A percentile compares a stretch with the other conserved stretches of the same genome.
phyloP scores from a whole-genome alignment of 2,797 vertebrate genomes.

The Sus cebifrons region DNA sequence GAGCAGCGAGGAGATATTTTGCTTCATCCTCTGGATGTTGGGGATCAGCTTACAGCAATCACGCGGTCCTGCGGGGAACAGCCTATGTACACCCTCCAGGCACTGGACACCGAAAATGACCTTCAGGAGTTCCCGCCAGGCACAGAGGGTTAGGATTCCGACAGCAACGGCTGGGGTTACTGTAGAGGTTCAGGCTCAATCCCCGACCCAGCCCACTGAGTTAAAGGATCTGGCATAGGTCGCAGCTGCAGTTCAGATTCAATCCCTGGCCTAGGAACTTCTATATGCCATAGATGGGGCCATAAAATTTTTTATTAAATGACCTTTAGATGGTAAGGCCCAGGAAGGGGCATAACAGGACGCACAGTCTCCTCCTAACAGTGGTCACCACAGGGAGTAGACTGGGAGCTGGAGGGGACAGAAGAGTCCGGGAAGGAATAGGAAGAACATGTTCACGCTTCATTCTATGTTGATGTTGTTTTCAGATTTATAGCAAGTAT shows the following conservation, averaged over 20 bases:
- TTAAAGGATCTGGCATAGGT: too few relatives aligned
- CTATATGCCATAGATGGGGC: too few relatives aligned
- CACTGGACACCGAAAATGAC: not conserved
- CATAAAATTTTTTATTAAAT: not conserved
- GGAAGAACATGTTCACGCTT: not conserved
- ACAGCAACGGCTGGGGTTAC: too few relatives aligned
- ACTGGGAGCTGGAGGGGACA: fast-evolving
- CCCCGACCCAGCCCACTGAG: too few relatives aligned
- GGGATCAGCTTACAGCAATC: not conserved
- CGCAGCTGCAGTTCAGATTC: too few relatives aligned
- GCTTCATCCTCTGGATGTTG: not conserved
- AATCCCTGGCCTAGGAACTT: too few relatives aligned
- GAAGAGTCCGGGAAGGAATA: not conserved
- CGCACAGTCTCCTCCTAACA: not conserved
- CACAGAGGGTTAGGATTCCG: too few relatives aligned
- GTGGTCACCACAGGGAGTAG: not conserved
- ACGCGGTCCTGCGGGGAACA: not conserved
- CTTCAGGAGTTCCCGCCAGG: not conserved
- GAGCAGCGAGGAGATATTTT: not conserved
- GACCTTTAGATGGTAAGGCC: not conserved
- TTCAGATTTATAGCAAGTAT: not conserved
- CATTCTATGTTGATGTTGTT: not conserved
- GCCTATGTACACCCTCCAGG: not conserved
- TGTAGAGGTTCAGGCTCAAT: too few relatives aligned
- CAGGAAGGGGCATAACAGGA: not conserved